These are phyloP conservation scores for Drosophila anomelani DNA, from an alignment of 2,888 invertebrate genomes.

Conservation along the genomic window DNA sequence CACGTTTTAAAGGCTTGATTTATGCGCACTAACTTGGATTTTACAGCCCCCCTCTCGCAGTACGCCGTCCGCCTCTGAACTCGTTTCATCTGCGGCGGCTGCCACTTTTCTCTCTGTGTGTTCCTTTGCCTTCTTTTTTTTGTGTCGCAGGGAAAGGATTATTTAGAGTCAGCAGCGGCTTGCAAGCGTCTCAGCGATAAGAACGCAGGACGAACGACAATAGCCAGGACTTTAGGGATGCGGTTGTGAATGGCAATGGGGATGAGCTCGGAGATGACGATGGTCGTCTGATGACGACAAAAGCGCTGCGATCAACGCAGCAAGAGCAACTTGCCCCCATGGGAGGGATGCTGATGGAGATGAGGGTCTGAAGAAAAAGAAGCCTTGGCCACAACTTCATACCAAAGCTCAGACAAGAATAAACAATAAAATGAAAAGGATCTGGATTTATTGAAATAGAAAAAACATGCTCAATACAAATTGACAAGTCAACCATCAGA, in stretches of 20 bases:
- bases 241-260: constrained; percentile 7
- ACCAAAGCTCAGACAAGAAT: neutral
- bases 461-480: neutral
- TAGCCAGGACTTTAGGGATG: constrained; percentile 43
- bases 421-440: neutral
- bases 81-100: constrained; percentile 54
- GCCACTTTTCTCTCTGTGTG: constrained; percentile 35
- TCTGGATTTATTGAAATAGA: neutral
- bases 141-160: constrained; percentile 75
- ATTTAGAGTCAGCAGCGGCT: constrained; percentile 81
- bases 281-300: constrained; percentile 66
- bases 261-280: constrained; percentile 9
- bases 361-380: constrained; percentile 1
- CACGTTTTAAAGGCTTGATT: constrained; percentile 82
- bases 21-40: constrained; percentile 82
- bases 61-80: constrained; percentile 11
- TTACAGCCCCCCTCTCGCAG: constrained; percentile 59
- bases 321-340: neutral
- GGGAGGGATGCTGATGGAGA: neutral
- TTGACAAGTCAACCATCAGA: neutral
- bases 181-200: constrained; percentile 77
- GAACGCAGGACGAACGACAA: constrained; percentile 67
- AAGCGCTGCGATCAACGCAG: constrained; percentile 69
- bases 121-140: constrained; percentile 25
- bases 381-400: neutral